phyloP scores from a whole-genome alignment of 2,797 vertebrate species.

The Lycodopsis pacificus region DNA sequence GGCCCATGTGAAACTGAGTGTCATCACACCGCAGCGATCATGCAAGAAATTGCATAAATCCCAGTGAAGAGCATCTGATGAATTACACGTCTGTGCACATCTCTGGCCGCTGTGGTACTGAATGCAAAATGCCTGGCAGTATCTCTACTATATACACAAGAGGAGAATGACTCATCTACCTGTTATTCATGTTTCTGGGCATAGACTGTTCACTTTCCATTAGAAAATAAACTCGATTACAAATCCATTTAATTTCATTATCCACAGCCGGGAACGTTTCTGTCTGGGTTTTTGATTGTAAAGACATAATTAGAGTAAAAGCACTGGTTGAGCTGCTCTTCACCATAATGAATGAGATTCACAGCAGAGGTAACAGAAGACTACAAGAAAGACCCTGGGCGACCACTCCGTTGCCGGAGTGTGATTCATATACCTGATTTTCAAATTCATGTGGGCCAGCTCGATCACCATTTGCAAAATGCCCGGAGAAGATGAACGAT shows the following conservation, averaged over 20 bases:
- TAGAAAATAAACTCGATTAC: slow-evolving; percentile 54
- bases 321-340: slow-evolving; percentile 32
- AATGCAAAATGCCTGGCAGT: slow-evolving; percentile 37
- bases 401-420: slow-evolving; percentile 2
- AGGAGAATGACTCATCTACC: slow-evolving; percentile 56
- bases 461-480: slow-evolving; percentile 4
- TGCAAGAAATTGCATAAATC: slow-evolving; percentile 24
- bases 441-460: slow-evolving; percentile 31
- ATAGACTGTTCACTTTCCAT: slow-evolving; percentile 34
- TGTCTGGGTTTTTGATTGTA: slow-evolving; percentile 40
- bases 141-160: slow-evolving; percentile 13
- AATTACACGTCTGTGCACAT: slow-evolving; percentile 29
- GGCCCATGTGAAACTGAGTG: slow-evolving; percentile 4
- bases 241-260: slow-evolving; percentile 54
- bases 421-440: slow-evolving; percentile 36
- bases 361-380: slow-evolving; percentile 33
- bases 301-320: slow-evolving; percentile 48
- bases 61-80: slow-evolving; percentile 11
- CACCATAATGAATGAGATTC: slow-evolving; percentile 44
- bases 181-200: slow-evolving; percentile 44
- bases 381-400: slow-evolving; percentile 25
- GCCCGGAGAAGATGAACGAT: slow-evolving; percentile 2
- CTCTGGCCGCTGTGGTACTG: slow-evolving; percentile 24
- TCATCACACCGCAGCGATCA: not conserved
- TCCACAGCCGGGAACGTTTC: slow-evolving; percentile 43